Base-by-base conservation (phyloP, 1,140 invertebrate species). In the Zaprionus inermis region DNA sequence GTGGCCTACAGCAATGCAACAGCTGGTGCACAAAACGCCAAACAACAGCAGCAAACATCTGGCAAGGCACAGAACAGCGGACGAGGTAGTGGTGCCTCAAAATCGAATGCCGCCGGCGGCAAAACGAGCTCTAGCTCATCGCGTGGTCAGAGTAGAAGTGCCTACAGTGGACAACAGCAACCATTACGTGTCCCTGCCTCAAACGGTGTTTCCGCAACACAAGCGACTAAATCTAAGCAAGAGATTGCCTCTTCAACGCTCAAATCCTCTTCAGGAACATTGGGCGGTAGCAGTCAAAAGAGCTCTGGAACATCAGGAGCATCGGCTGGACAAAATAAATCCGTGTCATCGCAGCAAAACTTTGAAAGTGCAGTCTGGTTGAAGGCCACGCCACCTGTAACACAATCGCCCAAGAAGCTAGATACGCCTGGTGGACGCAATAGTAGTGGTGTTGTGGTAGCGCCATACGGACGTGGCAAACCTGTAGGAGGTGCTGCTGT, bases 381-480 rank as follows among this genome's bases (percentile, higher is more conserved):
- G 5, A 86, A 88, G 60, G 59, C 74, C 20, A 56, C 68, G 7
- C 57, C 80, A 11, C 16, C 54, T 55, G 52, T 41, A 11, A 38
- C 65, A 12, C 79, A 86, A 1, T 89, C 91, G 1, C 78, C 88
- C 12, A 92, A 92, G 20, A 92, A 91, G 38, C 56, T 76, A 79
- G 65, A 93, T 74, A 58, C 92, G 11, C 32, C n/a, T 49, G 51
- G 75, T 90, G 75, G 73, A 72, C n/a, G 79, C 83, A 55, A 82
- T 78, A 60, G 78, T 89, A 59, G 91, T 82, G 22, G 88, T 89
- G 85, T 90, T 1, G 91, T 92, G 4, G 91, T 92, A 55, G 93
- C 84, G 76, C 93, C 55, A 72, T 94, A 67, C 92, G 94, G 66
- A 92, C 93, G 88, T 92, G 93, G 93, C 80, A 93, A 67, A 63